A percentile compares a stretch with the other conserved stretches of the same genome.
These are phyloP conservation scores for Drosophila bocqueti DNA, from an alignment of 1,140 invertebrate species.

Conservation along the genomic window DNA sequence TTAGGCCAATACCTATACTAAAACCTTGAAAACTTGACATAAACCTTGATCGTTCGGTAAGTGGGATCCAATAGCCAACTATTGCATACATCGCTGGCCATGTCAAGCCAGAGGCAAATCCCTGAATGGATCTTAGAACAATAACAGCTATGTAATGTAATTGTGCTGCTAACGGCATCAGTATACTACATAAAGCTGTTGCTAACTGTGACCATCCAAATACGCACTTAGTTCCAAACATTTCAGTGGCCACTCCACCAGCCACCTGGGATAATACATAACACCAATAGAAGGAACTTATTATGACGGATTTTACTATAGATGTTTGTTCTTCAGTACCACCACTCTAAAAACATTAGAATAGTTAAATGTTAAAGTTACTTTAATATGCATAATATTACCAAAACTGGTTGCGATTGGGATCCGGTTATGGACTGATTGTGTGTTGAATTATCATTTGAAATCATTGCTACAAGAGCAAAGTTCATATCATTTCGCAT, in stretches of 20 bases:
- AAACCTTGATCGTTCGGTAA: constrained; percentile 90
- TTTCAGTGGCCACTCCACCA: constrained; percentile 91
- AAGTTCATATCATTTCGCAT: constrained; percentile 91
- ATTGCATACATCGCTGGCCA: constrained; percentile 95
- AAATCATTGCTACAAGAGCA: constrained; percentile 89
- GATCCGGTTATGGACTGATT: constrained; percentile 29
- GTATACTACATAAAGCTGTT: constrained; percentile 89
- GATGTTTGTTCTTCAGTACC: constrained; percentile 86
- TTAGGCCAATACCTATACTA: constrained; percentile 90
- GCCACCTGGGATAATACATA: constrained; percentile 90
- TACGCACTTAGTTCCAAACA: constrained; percentile 91
- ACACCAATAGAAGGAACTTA: constrained; percentile 90
- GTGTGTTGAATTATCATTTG: constrained; percentile 43
- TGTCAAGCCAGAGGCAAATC: constrained; percentile 91
- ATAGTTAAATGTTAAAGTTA: background rate
- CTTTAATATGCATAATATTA: constrained; percentile 25
- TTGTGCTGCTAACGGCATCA: constrained; percentile 88
- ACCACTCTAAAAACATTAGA: constrained; percentile 41
- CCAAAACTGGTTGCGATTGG: constrained; percentile 45
- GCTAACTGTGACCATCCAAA: constrained; percentile 90
- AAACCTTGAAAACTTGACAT: constrained; percentile 92
- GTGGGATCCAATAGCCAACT: constrained; percentile 94
- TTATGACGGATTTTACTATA: constrained; percentile 87
- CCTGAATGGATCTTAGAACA: constrained; percentile 88
- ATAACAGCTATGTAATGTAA: constrained; percentile 88